Evolutionary conservation across 2,888 invertebrate species (phyloP).

Genomic region (Lomographa bimaculata): DNA sequence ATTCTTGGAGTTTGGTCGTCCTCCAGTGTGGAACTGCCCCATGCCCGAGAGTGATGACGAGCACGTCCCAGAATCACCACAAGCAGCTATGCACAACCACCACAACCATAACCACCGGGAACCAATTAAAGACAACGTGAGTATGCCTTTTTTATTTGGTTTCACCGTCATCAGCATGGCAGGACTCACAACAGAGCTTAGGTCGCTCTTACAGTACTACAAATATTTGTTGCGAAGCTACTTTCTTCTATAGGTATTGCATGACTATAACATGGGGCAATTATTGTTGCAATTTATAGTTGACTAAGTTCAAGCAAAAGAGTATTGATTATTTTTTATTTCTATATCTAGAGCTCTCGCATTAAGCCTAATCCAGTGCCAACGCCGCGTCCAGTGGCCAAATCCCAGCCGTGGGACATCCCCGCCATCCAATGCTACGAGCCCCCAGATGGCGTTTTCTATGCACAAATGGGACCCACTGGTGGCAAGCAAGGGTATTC

Average conservation of each 20-base stretch:
- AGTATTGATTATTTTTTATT: too few species aligned
- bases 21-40: conserved; percentile 96
- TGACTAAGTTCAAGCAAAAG: too few species aligned
- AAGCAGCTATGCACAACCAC: too few species aligned
- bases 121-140: conserved; percentile 17
- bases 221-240: too few species aligned
- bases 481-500: conserved; percentile 95
- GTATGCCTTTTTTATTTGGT: too few species aligned
- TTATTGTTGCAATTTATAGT: too few species aligned
- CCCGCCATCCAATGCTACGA: conserved; percentile 95
- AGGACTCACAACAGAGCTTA: too few species aligned
- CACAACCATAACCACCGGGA: conserved; percentile 21
- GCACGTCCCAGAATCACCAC: conserved; percentile 24
- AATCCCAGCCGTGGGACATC: conserved; percentile 90
- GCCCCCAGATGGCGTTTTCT: conserved; percentile 95
- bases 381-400: conserved; percentile 85
- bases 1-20: conserved; percentile 93
- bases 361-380: conserved; percentile 69
- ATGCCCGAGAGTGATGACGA: conserved; percentile 89
- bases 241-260: too few species aligned
- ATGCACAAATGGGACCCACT: conserved; percentile 96
- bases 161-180: too few species aligned
- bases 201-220: too few species aligned
- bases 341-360: too few species aligned
- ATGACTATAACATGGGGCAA: too few species aligned